Evolutionary conservation across 2,888 invertebrate species (phyloP).

Genomic region (Gonocerus acuteangulatus): DNA sequence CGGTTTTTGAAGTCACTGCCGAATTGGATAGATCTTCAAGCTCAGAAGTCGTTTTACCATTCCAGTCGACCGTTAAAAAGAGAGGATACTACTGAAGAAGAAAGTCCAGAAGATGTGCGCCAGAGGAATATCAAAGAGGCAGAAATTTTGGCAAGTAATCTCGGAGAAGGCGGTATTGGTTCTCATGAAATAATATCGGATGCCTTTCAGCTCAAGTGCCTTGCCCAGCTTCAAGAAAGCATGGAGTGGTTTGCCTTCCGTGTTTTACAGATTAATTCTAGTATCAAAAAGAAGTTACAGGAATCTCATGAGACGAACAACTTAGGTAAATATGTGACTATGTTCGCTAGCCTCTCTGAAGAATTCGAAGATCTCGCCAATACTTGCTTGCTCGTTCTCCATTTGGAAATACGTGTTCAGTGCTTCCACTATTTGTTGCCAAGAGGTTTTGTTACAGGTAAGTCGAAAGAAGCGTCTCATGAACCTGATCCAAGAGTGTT

Average conservation of each 20-base stretch:
- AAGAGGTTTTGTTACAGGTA: slow-evolving; percentile 45
- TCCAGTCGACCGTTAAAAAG: slow-evolving; percentile 39
- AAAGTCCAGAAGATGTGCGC: slow-evolving; percentile 70
- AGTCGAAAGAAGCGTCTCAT: slow-evolving; percentile 48
- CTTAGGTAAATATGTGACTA: slow-evolving; percentile 21
- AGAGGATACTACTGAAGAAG: slow-evolving; percentile 55
- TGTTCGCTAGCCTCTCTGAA: slow-evolving; percentile 50
- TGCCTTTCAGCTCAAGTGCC: slow-evolving; percentile 67
- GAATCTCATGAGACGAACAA: slow-evolving; percentile 18
- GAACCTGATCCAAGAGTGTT: slow-evolving; percentile 69
- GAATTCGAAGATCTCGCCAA: slow-evolving; percentile 84
- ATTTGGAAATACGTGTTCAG: slow-evolving; percentile 89
- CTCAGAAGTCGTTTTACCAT: slow-evolving; percentile 42
- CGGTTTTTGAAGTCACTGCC: slow-evolving; percentile 77
- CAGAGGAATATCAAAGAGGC: slow-evolving; percentile 80
- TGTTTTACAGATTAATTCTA: slow-evolving; percentile 52
- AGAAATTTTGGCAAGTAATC: slow-evolving; percentile 83
- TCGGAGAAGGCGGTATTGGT: slow-evolving; percentile 79
- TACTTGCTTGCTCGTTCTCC: slow-evolving; percentile 81
- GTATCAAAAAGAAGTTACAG: slow-evolving; percentile 9
- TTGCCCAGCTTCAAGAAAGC: slow-evolving; percentile 87
- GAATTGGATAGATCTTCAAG: slow-evolving; percentile 61
- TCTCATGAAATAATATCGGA: slow-evolving; percentile 81
- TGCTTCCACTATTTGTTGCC: slow-evolving; percentile 87
- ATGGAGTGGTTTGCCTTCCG: slow-evolving; percentile 77